Evolutionary conservation across 2,797 vertebrate species (phyloP).

Genomic region (Intellagama lesueurii): DNA sequence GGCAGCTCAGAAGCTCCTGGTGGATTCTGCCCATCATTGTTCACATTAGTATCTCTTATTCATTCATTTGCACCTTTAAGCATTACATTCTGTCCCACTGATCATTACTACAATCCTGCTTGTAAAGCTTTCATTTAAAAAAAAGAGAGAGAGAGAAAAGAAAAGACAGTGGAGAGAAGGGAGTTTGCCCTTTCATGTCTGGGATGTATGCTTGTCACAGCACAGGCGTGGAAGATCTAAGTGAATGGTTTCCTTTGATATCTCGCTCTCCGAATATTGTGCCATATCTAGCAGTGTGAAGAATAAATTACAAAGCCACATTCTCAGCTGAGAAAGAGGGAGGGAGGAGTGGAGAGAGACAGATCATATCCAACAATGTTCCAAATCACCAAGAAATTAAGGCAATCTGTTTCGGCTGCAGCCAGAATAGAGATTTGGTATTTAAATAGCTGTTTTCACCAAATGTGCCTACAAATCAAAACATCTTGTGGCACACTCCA

Average conservation of each 20-base stretch:
- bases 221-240: slow-evolving; percentile 56
- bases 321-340: neutral
- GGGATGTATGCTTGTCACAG: slow-evolving; percentile 53
- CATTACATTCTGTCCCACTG: slow-evolving; percentile 6
- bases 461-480: slow-evolving; percentile 26
- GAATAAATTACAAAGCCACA: slow-evolving; percentile 40
- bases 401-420: neutral
- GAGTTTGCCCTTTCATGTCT: slow-evolving; percentile 46
- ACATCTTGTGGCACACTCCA: slow-evolving; percentile 4
- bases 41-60: slow-evolving; percentile 22
- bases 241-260: slow-evolving; percentile 64
- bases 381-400: slow-evolving; percentile 26
- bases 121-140: slow-evolving; percentile 45
- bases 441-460: slow-evolving; percentile 20
- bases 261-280: slow-evolving; percentile 37
- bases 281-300: slow-evolving; percentile 41
- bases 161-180: slow-evolving; percentile 30
- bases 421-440: neutral
- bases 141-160: neutral
- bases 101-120: slow-evolving; percentile 23
- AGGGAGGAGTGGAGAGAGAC: neutral
- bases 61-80: slow-evolving; percentile 35
- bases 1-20: neutral
- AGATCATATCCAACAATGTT: neutral
- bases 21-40: neutral